These are phyloP conservation scores for Carassius carassius DNA, from an alignment of 2,113 vertebrate species.

Conservation along the genomic window DNA sequence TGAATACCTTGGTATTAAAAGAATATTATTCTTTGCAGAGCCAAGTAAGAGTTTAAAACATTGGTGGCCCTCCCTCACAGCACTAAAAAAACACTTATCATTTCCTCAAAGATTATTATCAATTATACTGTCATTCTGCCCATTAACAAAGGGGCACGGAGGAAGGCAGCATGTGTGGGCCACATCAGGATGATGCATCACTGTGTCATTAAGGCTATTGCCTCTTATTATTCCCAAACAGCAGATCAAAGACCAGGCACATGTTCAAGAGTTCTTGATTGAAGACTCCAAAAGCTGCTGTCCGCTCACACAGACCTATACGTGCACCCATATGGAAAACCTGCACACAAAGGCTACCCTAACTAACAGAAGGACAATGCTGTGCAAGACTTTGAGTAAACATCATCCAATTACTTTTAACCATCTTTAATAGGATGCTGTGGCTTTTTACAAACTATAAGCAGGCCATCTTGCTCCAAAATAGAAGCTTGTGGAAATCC, in stretches of 20 bases:
- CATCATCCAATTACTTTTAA: constrained; percentile 64
- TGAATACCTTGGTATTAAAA: neutral
- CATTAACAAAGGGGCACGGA: neutral
- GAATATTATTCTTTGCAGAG: neutral
- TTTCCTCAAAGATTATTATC: constrained; percentile 27
- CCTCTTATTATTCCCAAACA: constrained; percentile 9
- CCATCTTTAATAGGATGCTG: constrained; percentile 72
- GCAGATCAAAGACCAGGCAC: constrained; percentile 17
- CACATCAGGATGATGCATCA: constrained; percentile 4
- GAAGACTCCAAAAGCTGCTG: neutral
- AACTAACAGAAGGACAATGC: constrained; percentile 34
- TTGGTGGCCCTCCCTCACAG: neutral
- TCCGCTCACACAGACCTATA: neutral
- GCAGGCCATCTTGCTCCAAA: constrained; percentile 67
- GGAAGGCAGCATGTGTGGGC: constrained; percentile 23
- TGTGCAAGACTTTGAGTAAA: constrained; percentile 58
- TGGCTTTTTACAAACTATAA: constrained; percentile 71
- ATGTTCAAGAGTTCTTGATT: constrained; percentile 12
- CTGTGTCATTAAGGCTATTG: constrained; percentile 11
- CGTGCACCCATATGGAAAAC: neutral
- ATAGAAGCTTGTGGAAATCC: constrained; percentile 70
- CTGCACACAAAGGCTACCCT: neutral
- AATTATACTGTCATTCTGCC: neutral
- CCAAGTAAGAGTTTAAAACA: neutral
- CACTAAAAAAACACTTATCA: neutral